Percentiles rank a stretch among this genome's conserved stretches.
These are phyloP conservation scores for Alviniconcha strummeri DNA, from an alignment of 2,888 invertebrate species.

Conservation along the genomic window DNA sequence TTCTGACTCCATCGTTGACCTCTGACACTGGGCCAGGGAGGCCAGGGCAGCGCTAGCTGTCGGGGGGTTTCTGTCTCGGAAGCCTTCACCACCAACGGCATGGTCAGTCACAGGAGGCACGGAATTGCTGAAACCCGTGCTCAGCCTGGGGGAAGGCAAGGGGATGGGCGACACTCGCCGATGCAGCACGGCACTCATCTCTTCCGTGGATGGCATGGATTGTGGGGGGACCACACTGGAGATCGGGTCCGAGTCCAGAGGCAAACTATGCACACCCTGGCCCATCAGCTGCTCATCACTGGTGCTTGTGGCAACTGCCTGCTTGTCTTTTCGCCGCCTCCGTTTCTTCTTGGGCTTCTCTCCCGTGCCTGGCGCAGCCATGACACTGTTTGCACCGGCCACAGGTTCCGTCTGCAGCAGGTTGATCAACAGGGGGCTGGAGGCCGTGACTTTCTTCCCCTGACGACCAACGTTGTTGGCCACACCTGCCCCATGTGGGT, in stretches of 20 bases:
- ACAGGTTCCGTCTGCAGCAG: slow-evolving; percentile 87
- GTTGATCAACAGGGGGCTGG: slow-evolving; percentile 92
- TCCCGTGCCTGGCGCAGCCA: slow-evolving; percentile 27
- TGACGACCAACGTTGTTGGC: slow-evolving; percentile 61
- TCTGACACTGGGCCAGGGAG: slow-evolving; percentile 8
- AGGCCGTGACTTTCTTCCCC: slow-evolving; percentile 74
- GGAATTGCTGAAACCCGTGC: neutral
- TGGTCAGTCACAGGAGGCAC: neutral
- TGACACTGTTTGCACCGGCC: slow-evolving; percentile 49
- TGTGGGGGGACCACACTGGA: neutral
- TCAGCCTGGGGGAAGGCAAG: slow-evolving; percentile 16
- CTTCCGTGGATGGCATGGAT: slow-evolving; percentile 16
- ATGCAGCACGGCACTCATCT: slow-evolving; percentile 12
- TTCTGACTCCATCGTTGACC: neutral
- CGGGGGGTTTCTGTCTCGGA: slow-evolving; percentile 15
- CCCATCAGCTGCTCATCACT: slow-evolving; percentile 44
- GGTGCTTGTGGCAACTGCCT: slow-evolving; percentile 41
- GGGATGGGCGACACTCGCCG: slow-evolving; percentile 13
- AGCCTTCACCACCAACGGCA: slow-evolving; percentile 14
- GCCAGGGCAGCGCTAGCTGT: slow-evolving; percentile 20
- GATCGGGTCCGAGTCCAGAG: slow-evolving; percentile 39
- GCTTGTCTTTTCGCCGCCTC: slow-evolving; percentile 56
- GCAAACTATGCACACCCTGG: slow-evolving; percentile 50
- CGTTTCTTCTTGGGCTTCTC: slow-evolving; percentile 49
- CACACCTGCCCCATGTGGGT: slow-evolving; percentile 51